A percentile compares a stretch with the other conserved stretches of the same genome.
Evolutionary conservation across 2,797 vertebrate species (phyloP).

Genomic region (Vespertilio murinus): DNA sequence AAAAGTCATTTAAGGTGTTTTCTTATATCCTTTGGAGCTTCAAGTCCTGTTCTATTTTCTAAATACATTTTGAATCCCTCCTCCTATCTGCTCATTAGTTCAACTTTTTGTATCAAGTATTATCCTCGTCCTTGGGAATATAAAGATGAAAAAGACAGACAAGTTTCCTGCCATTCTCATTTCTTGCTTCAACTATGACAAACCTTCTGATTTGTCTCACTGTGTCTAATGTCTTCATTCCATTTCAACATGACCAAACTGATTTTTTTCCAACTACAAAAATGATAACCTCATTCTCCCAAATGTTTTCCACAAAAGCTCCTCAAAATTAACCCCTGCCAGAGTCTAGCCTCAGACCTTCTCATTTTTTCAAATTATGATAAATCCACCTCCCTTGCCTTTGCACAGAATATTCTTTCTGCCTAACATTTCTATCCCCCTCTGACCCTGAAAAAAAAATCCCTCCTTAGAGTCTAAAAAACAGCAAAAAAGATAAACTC

Average conservation of each 20-base stretch:
- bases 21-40: not conserved
- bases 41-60: conserved; percentile 20
- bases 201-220: conserved; percentile 16
- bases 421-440: not conserved
- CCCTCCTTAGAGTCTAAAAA: not conserved
- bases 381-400: not conserved
- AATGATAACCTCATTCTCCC: not conserved
- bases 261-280: not conserved
- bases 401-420: not conserved
- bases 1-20: not conserved
- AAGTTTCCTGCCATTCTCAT: conserved; percentile 1
- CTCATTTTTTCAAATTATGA: not conserved
- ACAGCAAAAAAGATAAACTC: not conserved
- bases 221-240: not conserved
- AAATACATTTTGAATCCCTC: not conserved
- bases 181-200: conserved; percentile 25
- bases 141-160: conserved; percentile 41
- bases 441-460: not conserved
- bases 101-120: not conserved
- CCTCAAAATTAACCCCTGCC: not conserved
- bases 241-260: not conserved
- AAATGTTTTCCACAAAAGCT: not conserved
- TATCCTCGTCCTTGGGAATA: conserved; percentile 4
- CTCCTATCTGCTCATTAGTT: conserved; percentile 20
- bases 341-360: not conserved